Evolutionary conservation across 2,888 invertebrate genomes (phyloP).

Genomic region (Oxyscelio sp.): DNA sequence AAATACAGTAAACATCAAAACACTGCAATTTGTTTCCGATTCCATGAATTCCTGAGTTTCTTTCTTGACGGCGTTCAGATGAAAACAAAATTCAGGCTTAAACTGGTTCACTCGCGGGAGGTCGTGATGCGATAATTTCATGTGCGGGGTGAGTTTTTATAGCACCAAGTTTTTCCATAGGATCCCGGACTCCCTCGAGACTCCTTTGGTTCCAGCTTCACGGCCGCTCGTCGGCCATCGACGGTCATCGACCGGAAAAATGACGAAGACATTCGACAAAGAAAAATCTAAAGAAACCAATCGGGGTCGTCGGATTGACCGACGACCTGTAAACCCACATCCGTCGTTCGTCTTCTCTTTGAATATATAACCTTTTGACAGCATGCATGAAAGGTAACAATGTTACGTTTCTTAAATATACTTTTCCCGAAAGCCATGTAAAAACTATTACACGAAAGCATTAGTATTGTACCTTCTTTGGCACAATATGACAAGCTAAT

Average conservation of each 20-base stretch:
- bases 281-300: too few species aligned
- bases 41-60: slow-evolving; percentile 25
- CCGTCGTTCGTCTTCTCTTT: slow-evolving; percentile 36
- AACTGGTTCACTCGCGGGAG: slow-evolving; percentile 74
- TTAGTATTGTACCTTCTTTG: slow-evolving; percentile 23
- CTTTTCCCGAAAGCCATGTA: background rate
- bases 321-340: too few species aligned
- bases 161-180: slow-evolving; percentile 67
- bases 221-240: too few species aligned
- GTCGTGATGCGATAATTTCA: slow-evolving; percentile 70
- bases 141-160: slow-evolving; percentile 73
- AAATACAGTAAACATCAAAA: slow-evolving; percentile 3
- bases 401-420: slow-evolving; percentile 13
- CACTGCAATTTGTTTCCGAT: slow-evolving; percentile 27
- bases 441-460: slow-evolving; percentile 5
- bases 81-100: slow-evolving; percentile 63
- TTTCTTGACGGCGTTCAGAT: background rate
- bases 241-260: too few species aligned
- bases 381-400: slow-evolving; percentile 22
- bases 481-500: too few species aligned
- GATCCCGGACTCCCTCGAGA: slow-evolving; percentile 29
- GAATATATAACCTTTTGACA: slow-evolving; percentile 57
- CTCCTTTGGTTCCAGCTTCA: too few species aligned
- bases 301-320: too few species aligned
- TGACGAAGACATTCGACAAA: too few species aligned